phyloP scores from a whole-genome alignment of 53 echinoderm and acorn worm genomes.

The Stichopus horrens region DNA sequence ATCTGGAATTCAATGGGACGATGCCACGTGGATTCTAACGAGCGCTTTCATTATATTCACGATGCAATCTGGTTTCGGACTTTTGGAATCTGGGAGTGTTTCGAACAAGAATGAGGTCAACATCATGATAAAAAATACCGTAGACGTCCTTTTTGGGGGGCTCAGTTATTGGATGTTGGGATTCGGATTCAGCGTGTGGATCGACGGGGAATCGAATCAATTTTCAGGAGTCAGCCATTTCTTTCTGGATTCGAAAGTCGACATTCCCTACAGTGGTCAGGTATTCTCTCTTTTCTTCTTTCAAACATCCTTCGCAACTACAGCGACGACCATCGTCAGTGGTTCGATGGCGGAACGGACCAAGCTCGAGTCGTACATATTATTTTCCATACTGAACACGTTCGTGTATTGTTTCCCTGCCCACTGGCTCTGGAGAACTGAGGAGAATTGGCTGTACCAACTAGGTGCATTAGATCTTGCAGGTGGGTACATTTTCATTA shows the following conservation, averaged over 20 bases:
- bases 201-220: conserved; percentile 38
- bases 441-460: conserved; percentile 50
- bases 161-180: conserved; percentile 87
- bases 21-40: conserved; percentile 95
- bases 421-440: conserved; percentile 62
- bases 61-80: conserved; percentile 90
- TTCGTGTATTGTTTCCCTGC: conserved; percentile 68
- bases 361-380: conserved; percentile 72
- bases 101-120: conserved; percentile 79
- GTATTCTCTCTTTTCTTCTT: conserved; percentile 75
- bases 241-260: conserved; percentile 56
- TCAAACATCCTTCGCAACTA: conserved; percentile 77
- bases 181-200: conserved; percentile 71
- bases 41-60: conserved; percentile 96
- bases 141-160: conserved; percentile 79
- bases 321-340: conserved; percentile 74
- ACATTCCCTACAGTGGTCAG: conserved; percentile 48
- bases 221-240: conserved; percentile 65
- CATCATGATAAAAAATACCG: conserved; percentile 80
- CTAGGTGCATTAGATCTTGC: conserved; percentile 71
- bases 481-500: conserved; percentile 38
- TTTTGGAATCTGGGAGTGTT: conserved; percentile 74
- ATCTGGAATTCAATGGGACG: conserved; percentile 66
- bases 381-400: conserved; percentile 70
- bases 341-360: conserved; percentile 70